Base-by-base conservation (phyloP, 2,888 invertebrate species). In the Cartodere bifasciata region DNA sequence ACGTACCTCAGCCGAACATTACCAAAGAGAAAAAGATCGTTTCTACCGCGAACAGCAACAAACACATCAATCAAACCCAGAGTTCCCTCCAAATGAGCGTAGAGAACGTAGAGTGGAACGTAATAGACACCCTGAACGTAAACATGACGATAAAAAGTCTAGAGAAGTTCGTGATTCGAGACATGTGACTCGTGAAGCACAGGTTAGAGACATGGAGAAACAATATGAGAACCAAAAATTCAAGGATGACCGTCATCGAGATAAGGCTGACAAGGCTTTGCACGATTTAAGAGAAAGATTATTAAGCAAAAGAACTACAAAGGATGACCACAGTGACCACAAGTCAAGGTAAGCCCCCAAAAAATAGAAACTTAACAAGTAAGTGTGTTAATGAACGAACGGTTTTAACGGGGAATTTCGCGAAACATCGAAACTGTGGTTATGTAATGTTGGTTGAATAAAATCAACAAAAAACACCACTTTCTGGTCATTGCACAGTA, bases 241-340 rank as follows among this genome's bases (percentile, higher is more conserved):
- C 17, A 53, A 52, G 6, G 41, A 42, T 31, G 55, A 57, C 23
- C 55, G 52, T 35, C 49, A 54, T 33, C 46, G 55, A 4, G 62
- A 63, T 33, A 63, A 63, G n/a, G 70, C 68, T 0, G 74, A 71
- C 48, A 65, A 70, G 42, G 72, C 79, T 34, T 63, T 83, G 36
- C 80, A 83, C 52, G 84, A 85, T 58, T 63, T 85, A 49, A 67
- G 84, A 43, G 79, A 77, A 45, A 69, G 83, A 48, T 61, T 79
- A 40, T 53, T 80, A 13, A 78, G 74, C 52, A 79, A 79, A 56
- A 63, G 73, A 44, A 75, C 70, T 56, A 72, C 67, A 49, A 80
- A 76, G 47, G 76, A 75, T 35, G 65, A 62, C 31, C 59, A 60
- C 26, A 51, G 44, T 14, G 14, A 29, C 30, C 23, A 34, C 13